phyloP scores from a whole-genome alignment of 1,140 invertebrate genomes.

The Globodera ellingtonae region DNA sequence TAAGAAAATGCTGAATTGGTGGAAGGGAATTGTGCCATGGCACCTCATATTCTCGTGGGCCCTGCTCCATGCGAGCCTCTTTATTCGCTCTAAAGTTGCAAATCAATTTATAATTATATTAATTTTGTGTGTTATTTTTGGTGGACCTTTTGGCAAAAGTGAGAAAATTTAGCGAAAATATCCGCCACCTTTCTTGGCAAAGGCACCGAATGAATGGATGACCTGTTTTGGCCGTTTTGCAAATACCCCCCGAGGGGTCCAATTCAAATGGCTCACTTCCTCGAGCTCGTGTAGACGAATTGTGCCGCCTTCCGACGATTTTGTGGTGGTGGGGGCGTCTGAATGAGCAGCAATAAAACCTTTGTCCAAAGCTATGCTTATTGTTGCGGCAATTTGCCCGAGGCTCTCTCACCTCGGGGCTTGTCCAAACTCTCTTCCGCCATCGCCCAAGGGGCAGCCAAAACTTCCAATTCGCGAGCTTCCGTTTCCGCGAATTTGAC shows the following conservation, averaged over 20 bases:
- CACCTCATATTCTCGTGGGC: constrained; percentile 44
- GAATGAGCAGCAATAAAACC: neutral
- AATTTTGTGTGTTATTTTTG: neutral
- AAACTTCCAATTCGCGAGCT: neutral
- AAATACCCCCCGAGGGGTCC: neutral
- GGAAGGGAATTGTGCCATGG: no score
- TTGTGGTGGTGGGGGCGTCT: neutral
- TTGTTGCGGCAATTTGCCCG: neutral
- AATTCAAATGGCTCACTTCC: neutral
- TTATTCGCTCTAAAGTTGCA: neutral
- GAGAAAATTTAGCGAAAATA: neutral
- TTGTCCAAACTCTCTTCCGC: neutral
- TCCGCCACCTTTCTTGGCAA: no score
- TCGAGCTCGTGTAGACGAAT: constrained; percentile 10
- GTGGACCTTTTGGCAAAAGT: constrained; percentile 3
- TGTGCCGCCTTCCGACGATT: neutral
- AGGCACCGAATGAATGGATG: neutral
- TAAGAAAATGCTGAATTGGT: no score
- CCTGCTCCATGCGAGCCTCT: constrained; percentile 38
- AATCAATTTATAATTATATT: neutral
- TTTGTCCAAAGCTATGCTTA: neutral
- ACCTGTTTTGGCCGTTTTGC: neutral
- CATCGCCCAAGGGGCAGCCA: neutral
- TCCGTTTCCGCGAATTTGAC: neutral
- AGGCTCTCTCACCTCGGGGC: neutral